phyloP scores from a whole-genome alignment of 2,888 invertebrate genomes.

The Acanthoscelides obtectus region DNA sequence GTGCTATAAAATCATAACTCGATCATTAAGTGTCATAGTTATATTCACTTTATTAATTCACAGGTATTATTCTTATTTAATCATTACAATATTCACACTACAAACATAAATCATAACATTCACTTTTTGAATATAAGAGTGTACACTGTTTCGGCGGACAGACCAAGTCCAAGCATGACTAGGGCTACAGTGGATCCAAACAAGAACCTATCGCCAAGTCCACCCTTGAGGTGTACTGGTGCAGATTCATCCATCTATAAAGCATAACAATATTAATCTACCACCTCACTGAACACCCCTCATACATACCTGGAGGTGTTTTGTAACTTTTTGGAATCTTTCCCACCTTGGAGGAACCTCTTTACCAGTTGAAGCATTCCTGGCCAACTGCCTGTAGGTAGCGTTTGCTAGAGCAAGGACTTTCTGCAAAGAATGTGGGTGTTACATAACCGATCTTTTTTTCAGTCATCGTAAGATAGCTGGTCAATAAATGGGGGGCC shows the following conservation, averaged over 20 bases:
- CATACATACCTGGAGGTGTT: background rate
- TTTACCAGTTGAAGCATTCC: background rate
- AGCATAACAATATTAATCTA: conserved; percentile 3
- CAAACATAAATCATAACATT: background rate
- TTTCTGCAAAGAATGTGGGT: background rate
- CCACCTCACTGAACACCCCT: too few relatives aligned
- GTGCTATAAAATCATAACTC: too few relatives aligned
- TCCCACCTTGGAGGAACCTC: background rate
- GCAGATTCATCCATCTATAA: conserved; percentile 55
- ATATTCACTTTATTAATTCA: too few relatives aligned
- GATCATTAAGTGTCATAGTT: too few relatives aligned
- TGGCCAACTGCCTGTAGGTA: background rate
- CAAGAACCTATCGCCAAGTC: conserved; percentile 51
- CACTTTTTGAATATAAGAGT: conserved; percentile 30
- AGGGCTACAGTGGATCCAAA: conserved; percentile 44
- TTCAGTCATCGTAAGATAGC: too few relatives aligned
- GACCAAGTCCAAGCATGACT: conserved; percentile 39
- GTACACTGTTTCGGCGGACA: conserved; percentile 33
- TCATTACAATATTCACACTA: background rate
- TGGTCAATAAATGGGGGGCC: too few relatives aligned
- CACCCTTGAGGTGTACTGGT: conserved; percentile 58
- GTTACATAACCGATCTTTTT: too few relatives aligned
- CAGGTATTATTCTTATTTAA: too few relatives aligned
- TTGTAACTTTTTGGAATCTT: background rate
- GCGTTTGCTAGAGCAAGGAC: background rate